A percentile compares a stretch with the other conserved stretches of the same genome.
Conservation (phyloP, 2,113 vertebrate genomes). For the Dicentrarchus labrax region DNA sequence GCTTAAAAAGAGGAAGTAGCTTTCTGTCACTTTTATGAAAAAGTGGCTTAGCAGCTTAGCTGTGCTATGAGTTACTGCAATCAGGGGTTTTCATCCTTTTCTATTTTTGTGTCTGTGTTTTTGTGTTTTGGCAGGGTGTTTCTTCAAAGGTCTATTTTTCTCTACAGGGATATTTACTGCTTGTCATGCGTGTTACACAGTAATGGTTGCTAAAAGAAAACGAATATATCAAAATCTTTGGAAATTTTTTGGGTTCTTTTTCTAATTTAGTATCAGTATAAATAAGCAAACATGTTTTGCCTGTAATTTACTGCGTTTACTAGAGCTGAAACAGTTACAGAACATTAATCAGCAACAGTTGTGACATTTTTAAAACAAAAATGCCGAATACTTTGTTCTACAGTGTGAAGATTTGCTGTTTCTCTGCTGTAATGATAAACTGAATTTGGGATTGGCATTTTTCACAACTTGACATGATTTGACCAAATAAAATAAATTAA, state of each 20-base stretch:
- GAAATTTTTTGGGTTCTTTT: background rate
- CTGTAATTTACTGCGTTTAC: background rate
- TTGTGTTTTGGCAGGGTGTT: background rate
- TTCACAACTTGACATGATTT: too few species aligned
- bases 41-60: background rate
- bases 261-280: background rate
- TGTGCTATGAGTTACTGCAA: background rate
- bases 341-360: too few species aligned
- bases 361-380: too few species aligned
- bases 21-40: constrained; percentile 8
- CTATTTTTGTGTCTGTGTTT: constrained; percentile 30
- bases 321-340: background rate
- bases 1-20: constrained; percentile 33
- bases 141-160: constrained; percentile 2
- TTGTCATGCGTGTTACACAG: background rate
- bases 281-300: background rate
- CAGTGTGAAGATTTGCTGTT: too few species aligned
- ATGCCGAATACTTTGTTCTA: too few species aligned
- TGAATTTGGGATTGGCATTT: too few species aligned
- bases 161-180: background rate
- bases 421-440: too few species aligned
- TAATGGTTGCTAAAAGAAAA: background rate
- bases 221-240: too few species aligned
- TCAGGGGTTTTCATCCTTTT: constrained; percentile 1
- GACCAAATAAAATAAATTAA: background rate